Conservation (phyloP, 2,888 invertebrate genomes). For the Hetaerina titia region DNA sequence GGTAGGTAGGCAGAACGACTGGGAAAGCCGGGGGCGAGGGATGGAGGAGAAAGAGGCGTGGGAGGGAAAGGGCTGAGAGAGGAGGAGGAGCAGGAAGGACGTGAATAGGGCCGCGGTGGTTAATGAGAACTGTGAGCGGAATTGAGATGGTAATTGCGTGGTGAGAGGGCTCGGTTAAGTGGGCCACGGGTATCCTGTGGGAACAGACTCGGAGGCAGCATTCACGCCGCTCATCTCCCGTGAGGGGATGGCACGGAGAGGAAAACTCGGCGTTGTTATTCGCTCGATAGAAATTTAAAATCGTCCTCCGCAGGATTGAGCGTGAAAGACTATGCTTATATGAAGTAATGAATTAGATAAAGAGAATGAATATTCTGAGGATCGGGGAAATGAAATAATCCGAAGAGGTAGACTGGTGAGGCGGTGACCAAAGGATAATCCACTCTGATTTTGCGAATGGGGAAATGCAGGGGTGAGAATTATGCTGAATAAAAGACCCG, state of each 20-base stretch:
- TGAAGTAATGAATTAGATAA: too few relatives aligned
- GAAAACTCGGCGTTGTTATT: not conserved
- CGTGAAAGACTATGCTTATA: too few relatives aligned
- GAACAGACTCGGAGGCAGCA: not conserved
- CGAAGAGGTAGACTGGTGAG: too few relatives aligned
- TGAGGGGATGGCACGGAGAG: not conserved
- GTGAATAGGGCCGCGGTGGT: not conserved
- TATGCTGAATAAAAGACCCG: too few relatives aligned
- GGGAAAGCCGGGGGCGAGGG: too few relatives aligned
- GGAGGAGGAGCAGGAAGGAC: not conserved
- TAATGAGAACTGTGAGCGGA: not conserved
- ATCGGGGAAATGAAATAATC: too few relatives aligned
- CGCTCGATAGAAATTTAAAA: not conserved
- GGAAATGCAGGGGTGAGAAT: too few relatives aligned
- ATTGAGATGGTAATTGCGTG: slow-evolving; percentile 27
- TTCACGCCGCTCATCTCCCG: not conserved
- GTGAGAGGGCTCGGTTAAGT: not conserved
- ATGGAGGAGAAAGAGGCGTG: not conserved
- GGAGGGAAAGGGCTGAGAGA: not conserved
- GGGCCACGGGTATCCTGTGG: not conserved
- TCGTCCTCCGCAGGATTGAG: too few relatives aligned
- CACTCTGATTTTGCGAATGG: too few relatives aligned
- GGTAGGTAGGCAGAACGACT: too few relatives aligned
- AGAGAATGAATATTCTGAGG: too few relatives aligned
- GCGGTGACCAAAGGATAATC: too few relatives aligned